Conservation (phyloP, 2,888 invertebrate species). For the Hirtodrosophila trivittata region DNA sequence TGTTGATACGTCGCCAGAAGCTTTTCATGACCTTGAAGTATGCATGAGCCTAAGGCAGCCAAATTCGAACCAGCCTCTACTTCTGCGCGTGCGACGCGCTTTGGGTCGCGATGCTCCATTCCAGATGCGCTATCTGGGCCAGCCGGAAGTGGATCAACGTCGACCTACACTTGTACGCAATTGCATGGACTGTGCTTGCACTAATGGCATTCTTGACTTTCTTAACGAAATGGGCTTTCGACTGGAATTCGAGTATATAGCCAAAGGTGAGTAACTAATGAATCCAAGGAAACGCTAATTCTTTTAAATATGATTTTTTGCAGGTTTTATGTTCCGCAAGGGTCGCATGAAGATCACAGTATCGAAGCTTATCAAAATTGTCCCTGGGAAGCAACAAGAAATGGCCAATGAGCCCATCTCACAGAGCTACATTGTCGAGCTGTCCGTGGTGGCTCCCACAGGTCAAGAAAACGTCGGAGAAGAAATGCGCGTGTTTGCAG, state of each 20-base stretch:
- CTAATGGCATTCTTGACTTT: constrained; percentile 94
- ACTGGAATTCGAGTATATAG: constrained; percentile 96
- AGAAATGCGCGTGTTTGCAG: constrained; percentile 97
- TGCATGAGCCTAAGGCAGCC: constrained; percentile 91
- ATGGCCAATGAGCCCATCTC: constrained; percentile 91
- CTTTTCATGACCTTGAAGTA: constrained; percentile 96
- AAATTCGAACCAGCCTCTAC: constrained; percentile 88
- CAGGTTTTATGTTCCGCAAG: constrained; percentile 94
- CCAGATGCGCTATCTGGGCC: constrained; percentile 96
- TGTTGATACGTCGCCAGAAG: constrained; percentile 94
- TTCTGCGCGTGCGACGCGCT: constrained; percentile 92
- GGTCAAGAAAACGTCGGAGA: constrained; percentile 98
- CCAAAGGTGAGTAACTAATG: constrained; percentile 87
- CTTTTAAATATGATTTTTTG: background rate
- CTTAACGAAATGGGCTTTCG: constrained; percentile 95
- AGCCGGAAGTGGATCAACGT: constrained; percentile 94
- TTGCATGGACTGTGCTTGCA: constrained; percentile 96
- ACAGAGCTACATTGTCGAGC: constrained; percentile 95
- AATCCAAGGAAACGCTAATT: background rate
- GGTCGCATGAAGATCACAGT: constrained; percentile 98
- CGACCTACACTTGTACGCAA: constrained; percentile 95
- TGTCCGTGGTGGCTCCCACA: constrained; percentile 92
- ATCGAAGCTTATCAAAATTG: constrained; percentile 95
- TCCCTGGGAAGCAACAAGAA: constrained; percentile 89
- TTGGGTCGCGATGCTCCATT: constrained; percentile 88